Evolutionary conservation across 2,888 invertebrate species (phyloP), one percentile per base, ranked within the genome.

Genomic region (Drosophila neutralis): DNA sequence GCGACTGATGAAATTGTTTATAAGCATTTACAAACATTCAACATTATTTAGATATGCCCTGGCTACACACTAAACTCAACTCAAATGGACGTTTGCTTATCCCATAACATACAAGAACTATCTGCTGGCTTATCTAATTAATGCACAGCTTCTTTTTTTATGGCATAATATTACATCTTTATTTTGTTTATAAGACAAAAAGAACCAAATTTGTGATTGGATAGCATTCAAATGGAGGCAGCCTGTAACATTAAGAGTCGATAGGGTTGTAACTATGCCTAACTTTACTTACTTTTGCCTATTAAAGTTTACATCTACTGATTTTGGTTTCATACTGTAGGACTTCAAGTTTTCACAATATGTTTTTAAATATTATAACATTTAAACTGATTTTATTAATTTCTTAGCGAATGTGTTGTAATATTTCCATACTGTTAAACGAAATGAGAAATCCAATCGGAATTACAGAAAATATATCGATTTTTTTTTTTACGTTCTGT

Each of bases 1-100:
- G 56, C 65, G 73, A 65, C 74, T 79, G 77, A 70, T 79, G 66
- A 74, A 79, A 70, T 67, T 67, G 63, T 64, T 70, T 31, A 63
- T 69, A 78, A 78, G 69, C 63, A 78, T 66, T 74, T 36, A 33
- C 59, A 59, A 57, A 60, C 29, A 53, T 18, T 27, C 38, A 49
- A 27, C 27, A 58, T 36, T 57, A 31, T 57, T 45, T 45, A 15
- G 4, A 45, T 45, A 45, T 24, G 45, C 45, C 24, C 45, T 15
- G 2, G 2, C 13, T 15, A 15, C 4, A 4, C 7, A 4, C 15
- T 18, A 49, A 18, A 10, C 27, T 29, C 27, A 27, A 49, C 8
- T n/a, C n/a, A 8, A 36, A 24, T 24, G 4, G 21, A 11, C 21
- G 21, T 42, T 42, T 42, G 42, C 11, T 11, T 42, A 42, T 21